phyloP scores from a whole-genome alignment of 2,888 invertebrate species.

The Brachynemurus nebulosus region DNA sequence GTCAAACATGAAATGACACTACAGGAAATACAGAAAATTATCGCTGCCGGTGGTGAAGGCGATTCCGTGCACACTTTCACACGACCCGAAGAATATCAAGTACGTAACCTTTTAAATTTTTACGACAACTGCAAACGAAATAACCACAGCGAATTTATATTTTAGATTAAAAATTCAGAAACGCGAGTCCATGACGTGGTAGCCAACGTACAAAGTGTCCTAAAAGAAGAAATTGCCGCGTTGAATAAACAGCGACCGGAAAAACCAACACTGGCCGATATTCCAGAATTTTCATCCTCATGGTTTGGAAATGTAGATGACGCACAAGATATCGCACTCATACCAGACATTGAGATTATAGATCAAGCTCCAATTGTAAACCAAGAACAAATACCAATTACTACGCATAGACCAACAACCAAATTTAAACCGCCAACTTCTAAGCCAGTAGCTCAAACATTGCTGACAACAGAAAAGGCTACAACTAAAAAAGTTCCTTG shows the following conservation, averaged over 20 bases:
- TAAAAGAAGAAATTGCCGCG: conserved; percentile 61
- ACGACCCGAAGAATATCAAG: conserved; percentile 26
- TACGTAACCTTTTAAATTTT: too few relatives aligned
- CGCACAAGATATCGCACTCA: conserved; percentile 37
- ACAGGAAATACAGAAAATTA: conserved; percentile 71
- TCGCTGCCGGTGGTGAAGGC: conserved; percentile 66
- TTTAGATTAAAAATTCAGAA: conserved; percentile 32
- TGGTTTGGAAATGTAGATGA: conserved; percentile 59
- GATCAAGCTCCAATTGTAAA: conserved; percentile 17
- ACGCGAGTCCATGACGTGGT: conserved; percentile 67
- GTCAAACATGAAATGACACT: conserved; percentile 73
- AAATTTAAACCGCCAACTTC: neutral
- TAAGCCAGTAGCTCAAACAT: neutral
- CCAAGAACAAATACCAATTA: conserved; percentile 6
- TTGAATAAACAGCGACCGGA: conserved; percentile 30
- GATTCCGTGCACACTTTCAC: conserved; percentile 38
- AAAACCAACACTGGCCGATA: conserved; percentile 42
- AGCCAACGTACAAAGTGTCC: conserved; percentile 67
- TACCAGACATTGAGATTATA: conserved; percentile 31
- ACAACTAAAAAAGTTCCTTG: neutral
- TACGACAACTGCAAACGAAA: neutral
- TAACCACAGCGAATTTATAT: conserved; percentile 13
- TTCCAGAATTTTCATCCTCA: conserved; percentile 59
- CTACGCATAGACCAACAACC: conserved; percentile 2
- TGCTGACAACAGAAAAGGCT: neutral